phyloP scores from a whole-genome alignment of 30 jellyfish, hydroid and myxozoan genomes.

The Nemopilema nomurai region DNA sequence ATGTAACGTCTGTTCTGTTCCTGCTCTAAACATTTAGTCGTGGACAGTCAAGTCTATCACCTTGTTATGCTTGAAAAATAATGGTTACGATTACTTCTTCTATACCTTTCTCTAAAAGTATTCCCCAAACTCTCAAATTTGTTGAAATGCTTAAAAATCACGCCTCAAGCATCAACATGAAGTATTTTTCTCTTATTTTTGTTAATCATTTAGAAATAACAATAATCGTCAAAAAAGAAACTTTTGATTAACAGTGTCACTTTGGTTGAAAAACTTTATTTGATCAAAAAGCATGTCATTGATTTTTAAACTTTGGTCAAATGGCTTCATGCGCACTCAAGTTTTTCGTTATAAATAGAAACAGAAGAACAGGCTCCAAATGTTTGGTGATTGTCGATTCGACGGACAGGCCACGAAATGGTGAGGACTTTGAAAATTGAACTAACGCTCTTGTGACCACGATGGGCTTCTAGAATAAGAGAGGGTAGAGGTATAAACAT shows the following conservation, averaged over 20 bases:
- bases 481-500: too few relatives aligned
- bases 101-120: too few relatives aligned
- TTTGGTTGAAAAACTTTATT: background rate
- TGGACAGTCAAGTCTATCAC: too few relatives aligned
- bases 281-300: background rate
- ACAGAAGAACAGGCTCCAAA: background rate
- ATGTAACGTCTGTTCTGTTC: too few relatives aligned
- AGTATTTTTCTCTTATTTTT: too few relatives aligned
- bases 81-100: too few relatives aligned
- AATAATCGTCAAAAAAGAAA: background rate
- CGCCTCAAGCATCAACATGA: too few relatives aligned
- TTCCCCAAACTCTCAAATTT: too few relatives aligned
- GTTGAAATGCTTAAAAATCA: too few relatives aligned
- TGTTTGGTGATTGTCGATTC: background rate
- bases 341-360: background rate
- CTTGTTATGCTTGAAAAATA: too few relatives aligned
- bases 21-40: too few relatives aligned
- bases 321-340: background rate
- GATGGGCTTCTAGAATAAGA: too few relatives aligned
- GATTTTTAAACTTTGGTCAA: background rate
- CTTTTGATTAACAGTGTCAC: background rate
- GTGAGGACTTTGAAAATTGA: background rate
- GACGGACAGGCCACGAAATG: background rate
- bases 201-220: background rate
- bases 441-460: background rate